Evolutionary conservation across 2,797 vertebrate species (phyloP), one percentile per base, ranked within the genome.

Genomic region (Intellagama lesueurii): DNA sequence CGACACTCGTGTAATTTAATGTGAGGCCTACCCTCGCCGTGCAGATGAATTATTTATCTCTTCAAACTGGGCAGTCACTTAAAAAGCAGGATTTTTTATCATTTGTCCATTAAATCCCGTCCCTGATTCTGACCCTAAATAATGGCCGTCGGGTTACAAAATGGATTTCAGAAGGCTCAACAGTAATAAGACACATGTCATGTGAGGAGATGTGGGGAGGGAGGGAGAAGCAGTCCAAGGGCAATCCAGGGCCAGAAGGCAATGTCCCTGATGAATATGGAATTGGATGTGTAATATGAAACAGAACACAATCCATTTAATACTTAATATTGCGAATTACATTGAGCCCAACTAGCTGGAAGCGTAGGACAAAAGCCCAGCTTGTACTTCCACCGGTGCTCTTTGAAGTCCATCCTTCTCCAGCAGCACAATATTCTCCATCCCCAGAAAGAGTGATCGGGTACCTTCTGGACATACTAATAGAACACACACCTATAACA

Each of bases 61-160:
- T 81, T 52, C 44, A 66, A 91, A 87, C 91, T 60, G 52, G 3
- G 73, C 87, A 84, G 28, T 64, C 89, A 11, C 24, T 88, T 68
- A 88, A 56, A 32, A 90, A 90, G 92, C 81, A 30, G 56, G 75
- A 87, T 22, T 16, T 52, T 16, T 82, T 88, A 70, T 83, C 9
- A 84, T 26, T 85, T 26, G 49, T 75, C 64, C 9, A 69, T 85
- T 88, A 92, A 92, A 88, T 72, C 78, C 44, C 69, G 56, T 22
- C 52, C 56, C 87, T 90, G 81, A 79, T 86, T 92, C 91, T 83
- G 75, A 5, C 52, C 40, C 19, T 32, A 88, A 88, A 64, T 86
- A 91, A 82, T 3, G 0, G 72, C 86, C 22, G 44, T 1, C 60
- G 5, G 3, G 35, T 85, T 77, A 35, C 5, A 89, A 66, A 90